phyloP scores from a whole-genome alignment of 2,888 invertebrate species.

The Mesorhabditis sp. region DNA sequence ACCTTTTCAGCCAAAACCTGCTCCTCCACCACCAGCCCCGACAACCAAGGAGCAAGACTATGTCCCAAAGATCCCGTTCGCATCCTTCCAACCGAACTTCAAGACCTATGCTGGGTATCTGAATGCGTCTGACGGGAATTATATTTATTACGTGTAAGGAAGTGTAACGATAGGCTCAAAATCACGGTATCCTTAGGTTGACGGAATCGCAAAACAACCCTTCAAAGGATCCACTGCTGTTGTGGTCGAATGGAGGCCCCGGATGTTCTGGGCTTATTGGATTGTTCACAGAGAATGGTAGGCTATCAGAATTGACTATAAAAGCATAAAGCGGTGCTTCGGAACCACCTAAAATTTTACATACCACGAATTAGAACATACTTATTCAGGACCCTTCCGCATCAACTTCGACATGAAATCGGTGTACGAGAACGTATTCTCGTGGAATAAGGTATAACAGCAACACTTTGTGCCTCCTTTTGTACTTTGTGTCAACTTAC shows the following conservation, averaged over 20 bases:
- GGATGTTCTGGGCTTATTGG: constrained; percentile 56
- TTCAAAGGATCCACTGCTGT: constrained; percentile 57
- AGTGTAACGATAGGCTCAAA: background rate
- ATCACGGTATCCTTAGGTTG: constrained; percentile 51
- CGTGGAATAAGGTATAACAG: background rate
- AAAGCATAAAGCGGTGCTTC: too few relatives aligned
- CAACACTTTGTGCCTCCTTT: too few relatives aligned
- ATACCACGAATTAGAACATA: background rate
- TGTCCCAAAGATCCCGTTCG: background rate
- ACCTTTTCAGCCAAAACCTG: constrained; percentile 1
- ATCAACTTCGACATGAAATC: constrained; percentile 3
- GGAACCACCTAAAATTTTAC: too few relatives aligned
- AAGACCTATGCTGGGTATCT: constrained; percentile 1
- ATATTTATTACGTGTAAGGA: background rate
- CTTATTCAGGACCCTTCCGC: background rate
- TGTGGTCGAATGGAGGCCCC: constrained; percentile 62
- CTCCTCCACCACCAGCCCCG: constrained; percentile 5
- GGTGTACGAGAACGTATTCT: background rate
- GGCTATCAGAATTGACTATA: background rate
- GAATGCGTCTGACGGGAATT: constrained; percentile 4
- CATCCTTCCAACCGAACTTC: constrained; percentile 2
- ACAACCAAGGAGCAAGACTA: background rate
- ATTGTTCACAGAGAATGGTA: constrained; percentile 6
- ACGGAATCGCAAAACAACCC: constrained; percentile 58
- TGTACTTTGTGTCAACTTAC: too few relatives aligned